Base-by-base conservation (phyloP, 2,888 invertebrate genomes). In the Autographa gamma region DNA sequence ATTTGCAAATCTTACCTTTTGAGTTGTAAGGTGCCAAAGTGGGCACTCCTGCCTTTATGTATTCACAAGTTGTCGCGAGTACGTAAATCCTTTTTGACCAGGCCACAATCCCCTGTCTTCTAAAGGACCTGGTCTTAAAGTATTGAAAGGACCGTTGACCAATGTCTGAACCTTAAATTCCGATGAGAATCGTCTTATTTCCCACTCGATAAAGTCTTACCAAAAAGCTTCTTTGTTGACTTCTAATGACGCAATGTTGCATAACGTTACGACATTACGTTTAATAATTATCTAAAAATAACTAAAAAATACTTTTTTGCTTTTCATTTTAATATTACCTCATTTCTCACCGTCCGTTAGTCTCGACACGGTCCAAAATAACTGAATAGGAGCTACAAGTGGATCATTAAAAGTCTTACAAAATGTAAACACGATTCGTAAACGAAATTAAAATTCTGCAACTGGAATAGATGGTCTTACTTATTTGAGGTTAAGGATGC, bases 201-300 rank as follows among this genome's bases (percentile, higher is more conserved):
- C 80, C 61, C 62, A 74, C 66, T 86, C 84, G 88, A 88, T 88
- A 87, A 89, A 88, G 90, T 88, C 89, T 88, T 88, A 84, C 83
- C 82, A 87, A 85, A 90, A 89, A 90, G 87, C 83, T 81, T 86
- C 88, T 91, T 92, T 91, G 90, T 91, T 89, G 88, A 89, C 85
- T 76, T 79, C 74, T 70, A 78, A 82, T 75, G 80, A 78, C 71
- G 71, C 76, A 88, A 89, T 87, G 89, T 7, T n/a, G n/a, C 3
- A 32, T 3, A 6, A 38, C 9, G 7, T 88, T 88, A 90, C 85
- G 87, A 81, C 83, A 83, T 88, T 89, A 87, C 80, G 76, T 77
- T 80, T 69, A 73, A 79, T 73, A 82, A 79, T 85, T 88, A 86
- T 84, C 80, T 79, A 80, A 81, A 86, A 89, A 88, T 89, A 85